These are phyloP conservation scores for Caenorhabditis virilis DNA, from an alignment of 2,888 invertebrate genomes.

Conservation along the genomic window DNA sequence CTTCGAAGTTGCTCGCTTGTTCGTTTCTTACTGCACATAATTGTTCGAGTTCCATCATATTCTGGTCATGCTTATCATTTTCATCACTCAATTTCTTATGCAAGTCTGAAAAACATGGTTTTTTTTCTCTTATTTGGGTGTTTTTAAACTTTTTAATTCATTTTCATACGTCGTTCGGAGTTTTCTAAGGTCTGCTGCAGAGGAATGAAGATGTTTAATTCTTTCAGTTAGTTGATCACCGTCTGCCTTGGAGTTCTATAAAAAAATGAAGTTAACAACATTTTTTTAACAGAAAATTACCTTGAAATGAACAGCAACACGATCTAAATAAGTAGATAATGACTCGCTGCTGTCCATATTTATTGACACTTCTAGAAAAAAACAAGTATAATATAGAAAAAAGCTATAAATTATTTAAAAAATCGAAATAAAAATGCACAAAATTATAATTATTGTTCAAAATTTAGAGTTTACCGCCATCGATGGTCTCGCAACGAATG, in stretches of 20 bases:
- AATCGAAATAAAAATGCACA: not conserved
- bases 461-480: slow-evolving; percentile 15
- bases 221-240: not conserved
- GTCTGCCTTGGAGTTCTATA: no score
- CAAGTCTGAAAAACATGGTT: not conserved
- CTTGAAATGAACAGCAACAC: no score
- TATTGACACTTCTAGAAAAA: not conserved
- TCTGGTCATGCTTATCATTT: not conserved
- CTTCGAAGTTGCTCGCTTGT: no score
- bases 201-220: not conserved
- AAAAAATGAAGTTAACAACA: no score
- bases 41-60: no score
- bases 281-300: no score
- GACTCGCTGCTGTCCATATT: not conserved
- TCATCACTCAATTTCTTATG: not conserved
- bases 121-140: not conserved
- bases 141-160: not conserved
- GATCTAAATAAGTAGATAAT: not conserved
- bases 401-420: no score
- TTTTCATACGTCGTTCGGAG: not conserved
- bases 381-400: no score
- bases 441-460: not conserved
- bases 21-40: no score
- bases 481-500: slow-evolving; percentile 24
- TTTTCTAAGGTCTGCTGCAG: not conserved